Evolutionary conservation across 2,888 invertebrate genomes (phyloP).

Genomic region (Plebejus argus): DNA sequence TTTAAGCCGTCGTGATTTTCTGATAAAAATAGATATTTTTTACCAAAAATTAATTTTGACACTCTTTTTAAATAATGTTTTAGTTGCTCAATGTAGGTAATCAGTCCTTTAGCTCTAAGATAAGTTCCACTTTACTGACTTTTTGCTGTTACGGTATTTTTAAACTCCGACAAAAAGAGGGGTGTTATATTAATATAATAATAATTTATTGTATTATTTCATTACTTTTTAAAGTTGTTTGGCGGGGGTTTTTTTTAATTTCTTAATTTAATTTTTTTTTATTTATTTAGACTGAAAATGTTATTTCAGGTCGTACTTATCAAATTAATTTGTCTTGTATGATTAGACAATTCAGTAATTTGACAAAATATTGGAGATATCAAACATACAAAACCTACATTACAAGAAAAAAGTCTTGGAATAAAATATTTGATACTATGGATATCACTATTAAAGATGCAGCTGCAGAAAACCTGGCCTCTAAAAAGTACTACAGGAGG

Average conservation of each 20-base stretch:
- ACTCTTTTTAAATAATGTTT: not conserved
- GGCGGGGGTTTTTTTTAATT: too few relatives aligned
- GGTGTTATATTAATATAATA: too few relatives aligned
- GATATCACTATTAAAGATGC: constrained; percentile 54
- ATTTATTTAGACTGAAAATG: not conserved
- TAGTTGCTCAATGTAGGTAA: not conserved
- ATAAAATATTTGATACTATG: not conserved
- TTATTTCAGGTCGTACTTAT: constrained; percentile 16
- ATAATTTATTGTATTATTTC: too few relatives aligned
- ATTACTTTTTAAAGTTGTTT: too few relatives aligned
- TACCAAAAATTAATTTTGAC: not conserved
- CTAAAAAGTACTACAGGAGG: constrained; percentile 69
- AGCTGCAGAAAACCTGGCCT: constrained; percentile 47
- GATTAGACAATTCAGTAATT: constrained; percentile 1
- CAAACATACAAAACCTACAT: not conserved
- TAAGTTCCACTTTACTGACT: not conserved
- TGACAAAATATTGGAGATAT: constrained; percentile 2
- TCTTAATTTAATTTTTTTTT: not conserved
- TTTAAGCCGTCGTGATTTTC: constrained; percentile 18
- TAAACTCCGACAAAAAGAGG: too few relatives aligned
- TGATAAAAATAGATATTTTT: constrained; percentile 22
- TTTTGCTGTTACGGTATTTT: not conserved
- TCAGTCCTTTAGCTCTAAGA: not conserved
- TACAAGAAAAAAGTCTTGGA: not conserved
- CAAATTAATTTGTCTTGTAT: not conserved